Evolutionary conservation across 2,797 vertebrate species (phyloP).

Genomic region (Telmatherina bonti): DNA sequence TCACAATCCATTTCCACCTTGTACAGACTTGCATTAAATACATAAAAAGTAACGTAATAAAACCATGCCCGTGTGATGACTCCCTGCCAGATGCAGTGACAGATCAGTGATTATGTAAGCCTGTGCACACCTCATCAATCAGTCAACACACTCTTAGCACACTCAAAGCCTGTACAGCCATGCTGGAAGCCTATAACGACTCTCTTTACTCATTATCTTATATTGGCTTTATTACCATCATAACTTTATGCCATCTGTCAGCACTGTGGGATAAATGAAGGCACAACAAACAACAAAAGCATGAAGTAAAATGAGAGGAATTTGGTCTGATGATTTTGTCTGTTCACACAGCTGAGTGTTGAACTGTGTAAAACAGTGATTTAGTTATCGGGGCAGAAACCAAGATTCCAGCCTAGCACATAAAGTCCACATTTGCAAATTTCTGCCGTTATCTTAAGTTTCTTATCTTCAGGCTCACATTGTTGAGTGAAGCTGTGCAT

Average conservation of each 20-base stretch:
- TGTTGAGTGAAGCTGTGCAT: constrained; percentile 1
- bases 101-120: constrained; percentile 46
- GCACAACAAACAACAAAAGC: constrained; percentile 10
- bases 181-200: constrained; percentile 22
- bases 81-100: constrained; percentile 58
- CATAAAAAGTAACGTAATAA: constrained; percentile 31
- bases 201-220: constrained; percentile 11
- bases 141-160: constrained; percentile 33
- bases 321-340: constrained; percentile 1
- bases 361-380: neutral
- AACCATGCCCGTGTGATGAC: constrained; percentile 50
- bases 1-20: constrained; percentile 10
- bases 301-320: neutral
- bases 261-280: neutral
- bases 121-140: constrained; percentile 50
- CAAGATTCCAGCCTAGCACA: neutral
- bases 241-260: constrained; percentile 22
- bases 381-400: neutral
- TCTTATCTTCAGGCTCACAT: constrained; percentile 3
- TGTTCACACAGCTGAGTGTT: neutral
- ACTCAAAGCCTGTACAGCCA: constrained; percentile 35
- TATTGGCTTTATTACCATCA: constrained; percentile 6
- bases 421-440: neutral
- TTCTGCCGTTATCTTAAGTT: neutral
- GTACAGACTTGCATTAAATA: constrained; percentile 28